Conservation (phyloP, 2,888 invertebrate genomes). For the Lepeophtheirus nordmannii region DNA sequence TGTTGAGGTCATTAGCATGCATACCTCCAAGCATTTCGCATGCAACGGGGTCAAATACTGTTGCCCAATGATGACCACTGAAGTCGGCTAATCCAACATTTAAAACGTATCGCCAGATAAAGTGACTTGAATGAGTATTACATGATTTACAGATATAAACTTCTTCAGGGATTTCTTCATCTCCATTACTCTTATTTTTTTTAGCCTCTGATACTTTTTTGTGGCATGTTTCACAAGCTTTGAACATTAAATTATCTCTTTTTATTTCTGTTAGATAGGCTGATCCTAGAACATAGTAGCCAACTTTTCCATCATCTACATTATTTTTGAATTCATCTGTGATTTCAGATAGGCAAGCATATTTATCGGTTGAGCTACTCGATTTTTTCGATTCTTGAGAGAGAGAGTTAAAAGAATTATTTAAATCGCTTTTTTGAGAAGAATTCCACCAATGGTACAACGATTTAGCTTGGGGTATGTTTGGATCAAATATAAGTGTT, state of each 20-base stretch:
- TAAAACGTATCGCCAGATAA: slow-evolving; percentile 14
- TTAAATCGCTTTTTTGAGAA: not conserved
- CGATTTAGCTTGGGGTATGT: not conserved
- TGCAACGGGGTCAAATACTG: slow-evolving; percentile 13
- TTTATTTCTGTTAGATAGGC: slow-evolving; percentile 1
- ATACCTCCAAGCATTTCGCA: not conserved
- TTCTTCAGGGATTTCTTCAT: not conserved
- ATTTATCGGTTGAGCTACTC: not conserved
- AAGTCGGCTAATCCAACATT: not conserved
- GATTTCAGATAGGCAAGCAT: not conserved
- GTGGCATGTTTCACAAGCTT: slow-evolving; percentile 16
- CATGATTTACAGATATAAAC: slow-evolving; percentile 10
- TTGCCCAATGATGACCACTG: slow-evolving; percentile 14
- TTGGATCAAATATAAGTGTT: slow-evolving; percentile 2
- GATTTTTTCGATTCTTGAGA: not conserved
- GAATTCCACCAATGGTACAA: not conserved
- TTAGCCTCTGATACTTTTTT: slow-evolving; percentile 4
- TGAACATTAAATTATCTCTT: slow-evolving; percentile 14
- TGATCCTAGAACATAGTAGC: slow-evolving; percentile 3
- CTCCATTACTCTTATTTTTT: not conserved
- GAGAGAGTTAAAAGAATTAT: not conserved
- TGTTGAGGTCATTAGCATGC: not conserved
- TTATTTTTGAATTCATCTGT: not conserved
- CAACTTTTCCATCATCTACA: not conserved
- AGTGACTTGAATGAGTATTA: not conserved